phyloP scores from a whole-genome alignment of 2,113 vertebrate species.

The Silurus meridionalis region DNA sequence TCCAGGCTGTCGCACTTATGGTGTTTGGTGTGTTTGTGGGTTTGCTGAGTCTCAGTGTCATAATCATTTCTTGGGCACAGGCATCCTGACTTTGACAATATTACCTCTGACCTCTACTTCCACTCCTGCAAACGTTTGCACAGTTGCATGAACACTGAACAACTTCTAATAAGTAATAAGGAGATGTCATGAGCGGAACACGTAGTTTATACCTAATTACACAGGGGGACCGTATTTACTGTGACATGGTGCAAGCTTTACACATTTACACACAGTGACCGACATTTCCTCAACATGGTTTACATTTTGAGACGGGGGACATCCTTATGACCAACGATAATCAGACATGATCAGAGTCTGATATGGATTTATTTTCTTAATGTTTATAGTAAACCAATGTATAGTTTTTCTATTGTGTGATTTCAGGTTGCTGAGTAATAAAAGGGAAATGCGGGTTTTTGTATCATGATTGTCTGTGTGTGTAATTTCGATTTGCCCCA shows the following conservation, averaged over 20 bases:
- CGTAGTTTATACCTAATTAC: background rate
- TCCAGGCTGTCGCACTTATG: slow-evolving; percentile 80
- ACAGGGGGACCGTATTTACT: background rate
- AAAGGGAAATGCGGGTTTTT: background rate
- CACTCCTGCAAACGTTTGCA: background rate
- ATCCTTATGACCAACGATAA: background rate
- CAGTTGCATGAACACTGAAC: background rate
- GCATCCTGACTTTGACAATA: slow-evolving; percentile 62
- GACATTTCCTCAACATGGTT: background rate
- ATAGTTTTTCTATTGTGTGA: background rate
- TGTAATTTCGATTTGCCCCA: too few relatives aligned
- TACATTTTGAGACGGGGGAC: background rate
- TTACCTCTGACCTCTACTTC: background rate
- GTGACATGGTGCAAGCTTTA: background rate
- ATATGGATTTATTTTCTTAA: background rate
- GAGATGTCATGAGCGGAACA: background rate
- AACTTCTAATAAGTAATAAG: background rate
- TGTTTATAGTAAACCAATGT: background rate
- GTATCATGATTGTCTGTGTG: background rate
- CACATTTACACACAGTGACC: background rate
- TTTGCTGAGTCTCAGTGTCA: slow-evolving; percentile 80
- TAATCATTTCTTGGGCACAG: slow-evolving; percentile 78
- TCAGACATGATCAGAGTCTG: background rate
- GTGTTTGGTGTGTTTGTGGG: slow-evolving; percentile 84
- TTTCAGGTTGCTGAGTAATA: slow-evolving; percentile 2